Conservation (phyloP, 2,797 vertebrate species). For the Hirundo rustica region DNA sequence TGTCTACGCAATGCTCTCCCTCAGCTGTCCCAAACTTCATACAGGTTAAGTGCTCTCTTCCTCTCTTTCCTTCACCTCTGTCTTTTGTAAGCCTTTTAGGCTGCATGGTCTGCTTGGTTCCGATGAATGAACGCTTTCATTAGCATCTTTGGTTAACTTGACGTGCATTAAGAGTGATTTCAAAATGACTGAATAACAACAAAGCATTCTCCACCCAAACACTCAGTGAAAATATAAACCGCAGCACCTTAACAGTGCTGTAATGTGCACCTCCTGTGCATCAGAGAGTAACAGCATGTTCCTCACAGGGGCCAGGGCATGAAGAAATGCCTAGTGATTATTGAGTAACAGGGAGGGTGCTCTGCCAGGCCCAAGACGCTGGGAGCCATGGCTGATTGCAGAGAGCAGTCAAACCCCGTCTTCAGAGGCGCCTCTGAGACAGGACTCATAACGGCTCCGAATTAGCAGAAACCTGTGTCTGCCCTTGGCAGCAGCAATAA, state of each 20-base stretch:
- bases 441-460: background rate
- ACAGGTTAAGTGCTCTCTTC: background rate
- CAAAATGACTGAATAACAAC: conserved; percentile 28
- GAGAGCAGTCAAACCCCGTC: background rate
- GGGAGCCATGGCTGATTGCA: background rate
- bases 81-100: background rate
- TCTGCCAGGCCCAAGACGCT: background rate
- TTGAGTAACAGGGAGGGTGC: background rate
- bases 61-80: background rate
- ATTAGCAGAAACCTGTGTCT: background rate
- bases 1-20: background rate
- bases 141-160: conserved; percentile 1
- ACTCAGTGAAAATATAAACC: background rate
- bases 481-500: background rate
- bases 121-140: background rate
- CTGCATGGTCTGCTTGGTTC: background rate
- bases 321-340: background rate
- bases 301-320: background rate
- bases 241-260: background rate
- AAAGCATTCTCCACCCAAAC: conserved; percentile 37
- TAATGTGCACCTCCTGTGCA: background rate
- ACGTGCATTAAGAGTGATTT: background rate
- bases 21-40: background rate
- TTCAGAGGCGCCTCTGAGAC: background rate
- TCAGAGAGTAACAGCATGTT: background rate